phyloP scores from a whole-genome alignment of 1,140 invertebrate genomes.

The Mya arenaria region DNA sequence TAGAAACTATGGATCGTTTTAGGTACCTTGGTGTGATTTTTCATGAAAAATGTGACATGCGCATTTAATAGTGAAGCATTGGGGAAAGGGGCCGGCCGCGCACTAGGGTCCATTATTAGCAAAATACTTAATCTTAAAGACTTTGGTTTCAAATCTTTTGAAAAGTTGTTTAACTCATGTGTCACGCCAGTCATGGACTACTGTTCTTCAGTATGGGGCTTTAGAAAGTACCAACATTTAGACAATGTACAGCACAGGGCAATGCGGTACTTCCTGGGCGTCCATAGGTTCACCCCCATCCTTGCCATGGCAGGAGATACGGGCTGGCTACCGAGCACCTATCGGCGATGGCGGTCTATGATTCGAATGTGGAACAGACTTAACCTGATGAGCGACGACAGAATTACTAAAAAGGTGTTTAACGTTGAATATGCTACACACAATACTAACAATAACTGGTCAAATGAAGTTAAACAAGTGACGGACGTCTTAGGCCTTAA shows the following conservation, averaged over 20 bases:
- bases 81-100: slow-evolving; percentile 26
- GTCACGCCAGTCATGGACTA: slow-evolving; percentile 48
- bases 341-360: slow-evolving; percentile 10
- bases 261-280: slow-evolving; percentile 43
- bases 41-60: slow-evolving; percentile 23
- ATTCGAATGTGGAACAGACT: slow-evolving; percentile 8
- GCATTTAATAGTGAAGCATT: not conserved
- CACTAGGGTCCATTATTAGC: slow-evolving; percentile 39
- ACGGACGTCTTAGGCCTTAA: too few relatives aligned
- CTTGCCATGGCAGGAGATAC: slow-evolving; percentile 19
- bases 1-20: slow-evolving; percentile 44
- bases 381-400: too few relatives aligned
- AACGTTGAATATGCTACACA: too few relatives aligned
- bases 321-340: slow-evolving; percentile 5
- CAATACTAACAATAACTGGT: too few relatives aligned
- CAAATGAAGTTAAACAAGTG: too few relatives aligned
- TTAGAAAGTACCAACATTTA: not conserved
- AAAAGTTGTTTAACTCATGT: slow-evolving; percentile 41
- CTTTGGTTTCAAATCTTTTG: slow-evolving; percentile 29
- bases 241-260: slow-evolving; percentile 38
- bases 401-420: too few relatives aligned
- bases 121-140: slow-evolving; percentile 47
- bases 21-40: slow-evolving; percentile 56
- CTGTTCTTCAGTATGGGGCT: slow-evolving; percentile 42
- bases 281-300: slow-evolving; percentile 9